Conservation (phyloP, 2,888 invertebrate species). For the Sepioteuthis lessoniana region DNA sequence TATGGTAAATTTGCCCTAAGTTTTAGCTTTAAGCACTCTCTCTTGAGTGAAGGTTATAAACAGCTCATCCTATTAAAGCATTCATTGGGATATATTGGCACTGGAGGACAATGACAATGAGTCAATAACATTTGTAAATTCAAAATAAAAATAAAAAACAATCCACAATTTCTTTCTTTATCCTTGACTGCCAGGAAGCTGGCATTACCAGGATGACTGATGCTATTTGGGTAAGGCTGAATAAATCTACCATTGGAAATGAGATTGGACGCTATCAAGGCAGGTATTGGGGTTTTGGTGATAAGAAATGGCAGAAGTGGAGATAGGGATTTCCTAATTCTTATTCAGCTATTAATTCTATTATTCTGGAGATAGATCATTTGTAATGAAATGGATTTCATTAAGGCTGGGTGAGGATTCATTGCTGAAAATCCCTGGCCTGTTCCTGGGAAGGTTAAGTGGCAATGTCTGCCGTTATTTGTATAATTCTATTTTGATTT, state of each 20-base stretch:
- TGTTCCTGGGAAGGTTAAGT: background rate
- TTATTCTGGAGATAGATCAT: slow-evolving; percentile 11
- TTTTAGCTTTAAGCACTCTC: background rate
- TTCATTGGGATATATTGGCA: slow-evolving; percentile 9
- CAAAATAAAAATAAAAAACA: background rate
- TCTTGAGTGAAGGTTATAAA: background rate
- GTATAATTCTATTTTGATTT: slow-evolving; percentile 20
- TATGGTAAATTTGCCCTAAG: background rate
- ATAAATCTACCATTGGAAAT: slow-evolving; percentile 33
- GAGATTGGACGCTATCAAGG: slow-evolving; percentile 6
- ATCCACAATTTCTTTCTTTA: background rate
- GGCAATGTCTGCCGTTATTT: slow-evolving; percentile 12
- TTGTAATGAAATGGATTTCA: slow-evolving; percentile 33
- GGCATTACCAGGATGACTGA: slow-evolving; percentile 19
- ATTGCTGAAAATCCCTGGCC: slow-evolving; percentile 3
- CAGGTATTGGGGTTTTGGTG: slow-evolving; percentile 16
- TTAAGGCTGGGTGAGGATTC: slow-evolving; percentile 16
- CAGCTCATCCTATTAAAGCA: background rate
- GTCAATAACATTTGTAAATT: slow-evolving; percentile 33
- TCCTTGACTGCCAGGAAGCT: slow-evolving; percentile 33
- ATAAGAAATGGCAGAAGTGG: background rate
- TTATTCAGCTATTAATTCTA: slow-evolving; percentile 33
- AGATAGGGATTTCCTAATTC: background rate
- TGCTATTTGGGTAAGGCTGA: slow-evolving; percentile 33
- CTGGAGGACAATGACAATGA: slow-evolving; percentile 15